Conservation (phyloP, 2,797 vertebrate genomes). For the Champsocephalus esox region DNA sequence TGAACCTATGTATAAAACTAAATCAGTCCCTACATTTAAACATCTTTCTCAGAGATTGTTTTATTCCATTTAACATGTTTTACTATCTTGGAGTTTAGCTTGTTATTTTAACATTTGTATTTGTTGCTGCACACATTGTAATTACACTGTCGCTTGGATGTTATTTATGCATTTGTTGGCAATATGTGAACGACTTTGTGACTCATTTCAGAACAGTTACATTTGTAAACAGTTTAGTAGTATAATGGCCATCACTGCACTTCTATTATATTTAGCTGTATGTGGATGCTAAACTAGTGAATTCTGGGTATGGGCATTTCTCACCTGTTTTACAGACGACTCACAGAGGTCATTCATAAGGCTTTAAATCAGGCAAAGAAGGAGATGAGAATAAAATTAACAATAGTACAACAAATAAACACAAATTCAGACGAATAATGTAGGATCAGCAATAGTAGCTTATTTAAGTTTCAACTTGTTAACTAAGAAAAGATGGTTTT, state of each 20-base stretch:
- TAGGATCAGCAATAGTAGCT: background rate
- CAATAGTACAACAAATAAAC: background rate
- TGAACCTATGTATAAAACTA: background rate
- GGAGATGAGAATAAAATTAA: background rate
- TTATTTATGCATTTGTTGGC: background rate
- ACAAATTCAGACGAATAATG: background rate
- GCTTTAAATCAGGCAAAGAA: background rate
- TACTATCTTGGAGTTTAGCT: background rate
- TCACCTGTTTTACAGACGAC: background rate
- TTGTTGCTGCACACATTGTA: background rate
- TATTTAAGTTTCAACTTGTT: background rate
- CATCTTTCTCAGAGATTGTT: background rate
- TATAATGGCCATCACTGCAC: background rate
- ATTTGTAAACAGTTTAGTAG: background rate
- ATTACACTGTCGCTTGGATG: background rate
- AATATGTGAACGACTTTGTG: background rate
- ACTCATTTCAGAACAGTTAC: background rate
- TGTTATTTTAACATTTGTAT: background rate
- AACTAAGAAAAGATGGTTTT: background rate
- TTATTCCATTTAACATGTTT: background rate
- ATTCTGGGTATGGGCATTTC: background rate
- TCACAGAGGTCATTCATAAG: background rate
- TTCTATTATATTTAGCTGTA: background rate
- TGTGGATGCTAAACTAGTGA: background rate
- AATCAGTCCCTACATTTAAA: background rate